Evolutionary conservation across 2,113 vertebrate genomes (phyloP).

Genomic region (Urocynchramus pylzowi): DNA sequence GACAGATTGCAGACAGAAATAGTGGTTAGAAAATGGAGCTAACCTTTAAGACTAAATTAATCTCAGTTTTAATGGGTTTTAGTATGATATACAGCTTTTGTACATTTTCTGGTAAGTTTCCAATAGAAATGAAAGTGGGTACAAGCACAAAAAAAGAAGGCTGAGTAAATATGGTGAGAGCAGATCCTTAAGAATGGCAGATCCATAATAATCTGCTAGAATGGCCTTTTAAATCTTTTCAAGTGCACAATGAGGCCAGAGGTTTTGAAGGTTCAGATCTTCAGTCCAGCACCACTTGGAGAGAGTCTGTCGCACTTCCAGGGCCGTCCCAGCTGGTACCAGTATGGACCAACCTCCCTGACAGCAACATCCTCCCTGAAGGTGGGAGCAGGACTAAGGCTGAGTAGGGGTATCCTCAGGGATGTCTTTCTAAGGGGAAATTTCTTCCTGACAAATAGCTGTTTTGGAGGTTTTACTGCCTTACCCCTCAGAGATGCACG

Average conservation of each 20-base stretch:
- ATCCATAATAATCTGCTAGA: not conserved
- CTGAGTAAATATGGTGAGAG: constrained; percentile 49
- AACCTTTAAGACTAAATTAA: constrained; percentile 70
- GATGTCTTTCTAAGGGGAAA: not conserved
- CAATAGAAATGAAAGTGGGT: constrained; percentile 54
- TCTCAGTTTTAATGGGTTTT: constrained; percentile 63
- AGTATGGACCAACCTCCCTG: not conserved
- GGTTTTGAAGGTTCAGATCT: not conserved
- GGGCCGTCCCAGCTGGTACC: not conserved
- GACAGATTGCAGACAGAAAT: constrained; percentile 71
- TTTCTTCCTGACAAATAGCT: not conserved
- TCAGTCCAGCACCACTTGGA: not conserved
- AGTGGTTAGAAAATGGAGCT: constrained; percentile 68
- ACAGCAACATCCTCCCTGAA: not conserved
- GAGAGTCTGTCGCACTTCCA: not conserved
- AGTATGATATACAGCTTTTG: constrained; percentile 55
- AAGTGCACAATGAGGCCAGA: not conserved
- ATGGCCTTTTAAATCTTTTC: not conserved
- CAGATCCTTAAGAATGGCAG: not conserved
- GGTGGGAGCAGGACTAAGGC: not conserved
- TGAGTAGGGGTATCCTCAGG: not conserved
- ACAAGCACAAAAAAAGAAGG: constrained; percentile 8
- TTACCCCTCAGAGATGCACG: not conserved
- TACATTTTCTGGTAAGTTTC: constrained; percentile 58
- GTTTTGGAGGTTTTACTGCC: not conserved